These are phyloP conservation scores for Melozone crissalis DNA, from an alignment of 2,113 vertebrate species.

Conservation along the genomic window DNA sequence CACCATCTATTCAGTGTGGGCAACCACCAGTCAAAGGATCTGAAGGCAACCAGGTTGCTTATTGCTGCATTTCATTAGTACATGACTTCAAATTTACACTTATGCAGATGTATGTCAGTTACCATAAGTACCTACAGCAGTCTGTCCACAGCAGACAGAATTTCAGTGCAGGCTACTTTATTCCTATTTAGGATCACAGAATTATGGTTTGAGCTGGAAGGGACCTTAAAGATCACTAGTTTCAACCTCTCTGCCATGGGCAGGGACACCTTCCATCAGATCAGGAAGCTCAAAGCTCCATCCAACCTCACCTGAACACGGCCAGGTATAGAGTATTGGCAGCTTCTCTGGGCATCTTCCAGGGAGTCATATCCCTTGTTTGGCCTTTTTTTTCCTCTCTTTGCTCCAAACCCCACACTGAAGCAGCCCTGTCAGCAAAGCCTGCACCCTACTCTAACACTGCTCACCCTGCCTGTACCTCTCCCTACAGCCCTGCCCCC, in stretches of 20 bases:
- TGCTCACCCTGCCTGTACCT: accelerated
- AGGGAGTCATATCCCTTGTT: background rate
- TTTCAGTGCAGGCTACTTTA: background rate
- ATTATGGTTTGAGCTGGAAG: background rate
- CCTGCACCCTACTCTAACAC: background rate
- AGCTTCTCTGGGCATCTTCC: background rate
- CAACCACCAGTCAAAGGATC: background rate
- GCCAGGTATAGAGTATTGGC: too few species aligned
- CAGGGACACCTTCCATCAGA: background rate
- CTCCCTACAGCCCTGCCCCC: background rate
- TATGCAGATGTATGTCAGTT: background rate
- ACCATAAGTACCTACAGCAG: background rate
- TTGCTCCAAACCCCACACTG: background rate
- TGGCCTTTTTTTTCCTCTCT: background rate
- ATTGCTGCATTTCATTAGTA: background rate
- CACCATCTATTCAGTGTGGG: background rate
- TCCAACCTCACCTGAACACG: accelerated
- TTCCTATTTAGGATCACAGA: background rate
- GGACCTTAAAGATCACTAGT: background rate
- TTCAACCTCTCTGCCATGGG: background rate
- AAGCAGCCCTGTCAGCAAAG: background rate
- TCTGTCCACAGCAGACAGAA: background rate
- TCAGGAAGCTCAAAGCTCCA: background rate
- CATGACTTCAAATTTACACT: background rate
- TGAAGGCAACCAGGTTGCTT: background rate